phyloP scores from a whole-genome alignment of 2,888 invertebrate genomes.

The Pegoplata infirma region DNA sequence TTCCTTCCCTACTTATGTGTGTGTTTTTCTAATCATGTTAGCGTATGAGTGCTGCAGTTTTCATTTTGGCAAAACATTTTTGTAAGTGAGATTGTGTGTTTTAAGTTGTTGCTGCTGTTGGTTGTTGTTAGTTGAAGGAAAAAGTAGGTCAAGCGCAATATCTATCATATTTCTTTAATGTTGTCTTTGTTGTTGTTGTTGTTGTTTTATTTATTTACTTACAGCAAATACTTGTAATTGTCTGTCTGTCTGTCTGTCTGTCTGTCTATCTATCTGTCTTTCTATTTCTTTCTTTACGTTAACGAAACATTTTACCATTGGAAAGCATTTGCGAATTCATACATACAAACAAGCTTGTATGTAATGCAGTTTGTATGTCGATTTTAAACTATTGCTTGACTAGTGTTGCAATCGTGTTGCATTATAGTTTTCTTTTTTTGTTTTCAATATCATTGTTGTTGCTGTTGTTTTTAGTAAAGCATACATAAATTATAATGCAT shows the following conservation, averaged over 20 bases:
- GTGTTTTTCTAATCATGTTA: not conserved
- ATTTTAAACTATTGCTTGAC: not conserved
- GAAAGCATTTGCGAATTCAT: slow-evolving; percentile 2
- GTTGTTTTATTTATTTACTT: slow-evolving; percentile 48
- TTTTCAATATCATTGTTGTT: not conserved
- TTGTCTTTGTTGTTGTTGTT: slow-evolving; percentile 65
- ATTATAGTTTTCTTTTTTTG: slow-evolving; percentile 20
- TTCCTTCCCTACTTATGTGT: slow-evolving; percentile 28
- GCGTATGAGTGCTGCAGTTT: slow-evolving; percentile 30
- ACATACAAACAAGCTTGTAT: too few relatives aligned
- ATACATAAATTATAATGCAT: slow-evolving; percentile 32
- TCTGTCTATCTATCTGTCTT: slow-evolving; percentile 2
- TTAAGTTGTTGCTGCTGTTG: slow-evolving; percentile 39
- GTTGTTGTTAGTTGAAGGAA: slow-evolving; percentile 62
- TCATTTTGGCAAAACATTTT: slow-evolving; percentile 42
- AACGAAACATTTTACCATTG: slow-evolving; percentile 9
- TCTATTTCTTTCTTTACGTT: slow-evolving; percentile 28
- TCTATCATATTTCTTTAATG: slow-evolving; percentile 60
- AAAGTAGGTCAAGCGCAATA: slow-evolving; percentile 76
- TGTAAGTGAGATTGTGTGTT: not conserved
- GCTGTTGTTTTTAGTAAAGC: slow-evolving; percentile 1
- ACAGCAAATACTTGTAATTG: slow-evolving; percentile 59
- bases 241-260: slow-evolving; percentile 59
- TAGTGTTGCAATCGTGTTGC: slow-evolving; percentile 31
- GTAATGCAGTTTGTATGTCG: not conserved